A percentile compares a stretch with the other conserved stretches of the same genome.
Conservation (phyloP, 1,140 invertebrate genomes). For the Parapsyche elsis region DNA sequence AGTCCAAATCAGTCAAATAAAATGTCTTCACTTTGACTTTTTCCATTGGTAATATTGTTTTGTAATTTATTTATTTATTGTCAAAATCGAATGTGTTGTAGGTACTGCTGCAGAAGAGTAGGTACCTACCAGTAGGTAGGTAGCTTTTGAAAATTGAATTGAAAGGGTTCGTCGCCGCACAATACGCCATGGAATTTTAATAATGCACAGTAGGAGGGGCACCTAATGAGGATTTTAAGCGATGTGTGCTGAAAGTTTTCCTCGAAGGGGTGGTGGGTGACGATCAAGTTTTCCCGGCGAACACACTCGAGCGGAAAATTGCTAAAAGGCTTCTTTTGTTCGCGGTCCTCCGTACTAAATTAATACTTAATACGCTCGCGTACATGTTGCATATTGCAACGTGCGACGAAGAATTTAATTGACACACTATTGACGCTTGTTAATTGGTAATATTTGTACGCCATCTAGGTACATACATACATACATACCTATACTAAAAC, state of each 20-base stretch:
- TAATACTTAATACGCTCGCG: conserved; percentile 36
- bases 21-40: too few relatives aligned
- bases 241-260: neutral
- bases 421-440: neutral
- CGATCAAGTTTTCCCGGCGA: conserved; percentile 21
- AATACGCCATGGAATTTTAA: neutral
- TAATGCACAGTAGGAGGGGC: neutral
- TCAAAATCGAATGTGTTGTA: too few relatives aligned
- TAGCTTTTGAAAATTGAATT: too few relatives aligned
- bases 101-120: too few relatives aligned
- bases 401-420: conserved; percentile 21
- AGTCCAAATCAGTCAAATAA: too few relatives aligned
- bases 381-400: neutral
- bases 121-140: too few relatives aligned
- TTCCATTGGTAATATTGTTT: too few relatives aligned
- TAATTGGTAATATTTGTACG: too few relatives aligned
- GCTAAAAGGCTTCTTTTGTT: conserved; percentile 40
- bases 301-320: conserved; percentile 38
- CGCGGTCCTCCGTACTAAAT: conserved; percentile 14
- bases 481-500: too few relatives aligned
- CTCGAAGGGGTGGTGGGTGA: neutral
- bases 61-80: too few relatives aligned
- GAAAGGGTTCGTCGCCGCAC: neutral
- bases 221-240: neutral
- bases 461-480: too few relatives aligned